Conservation (phyloP, 2,113 vertebrate species). For the Charina bottae region DNA sequence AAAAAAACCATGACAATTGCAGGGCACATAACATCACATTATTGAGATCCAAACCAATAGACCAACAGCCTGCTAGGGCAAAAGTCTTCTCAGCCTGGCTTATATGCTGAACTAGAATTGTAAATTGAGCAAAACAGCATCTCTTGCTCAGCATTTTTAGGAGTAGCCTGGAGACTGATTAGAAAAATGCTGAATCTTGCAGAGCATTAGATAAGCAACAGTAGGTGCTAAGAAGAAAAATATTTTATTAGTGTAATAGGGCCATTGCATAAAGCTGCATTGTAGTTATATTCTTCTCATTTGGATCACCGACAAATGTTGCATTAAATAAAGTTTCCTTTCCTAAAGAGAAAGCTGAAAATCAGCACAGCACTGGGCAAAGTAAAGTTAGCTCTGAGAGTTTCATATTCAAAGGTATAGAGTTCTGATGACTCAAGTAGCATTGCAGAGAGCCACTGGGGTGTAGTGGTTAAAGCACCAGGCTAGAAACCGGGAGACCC, state of each 20-base stretch:
- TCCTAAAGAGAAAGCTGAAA: neutral
- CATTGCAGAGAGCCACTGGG: neutral
- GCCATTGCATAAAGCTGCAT: neutral
- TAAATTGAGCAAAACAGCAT: neutral
- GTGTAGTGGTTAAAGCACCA: no score
- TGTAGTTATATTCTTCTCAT: conserved; percentile 1
- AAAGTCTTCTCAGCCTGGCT: neutral
- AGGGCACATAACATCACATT: neutral
- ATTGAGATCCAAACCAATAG: neutral
- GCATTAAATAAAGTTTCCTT: neutral
- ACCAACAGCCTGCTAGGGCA: neutral
- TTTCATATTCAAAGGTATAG: neutral
- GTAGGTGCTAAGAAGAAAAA: neutral
- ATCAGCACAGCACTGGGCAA: neutral
- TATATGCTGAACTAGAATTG: neutral
- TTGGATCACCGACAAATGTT: neutral
- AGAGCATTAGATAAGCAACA: neutral
- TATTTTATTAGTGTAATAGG: neutral
- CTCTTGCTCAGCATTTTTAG: neutral
- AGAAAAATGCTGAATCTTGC: neutral
- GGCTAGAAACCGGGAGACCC: neutral
- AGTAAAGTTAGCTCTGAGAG: neutral
- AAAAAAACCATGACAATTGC: neutral
- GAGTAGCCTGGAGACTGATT: neutral
- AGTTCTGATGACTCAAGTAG: neutral